phyloP scores from a whole-genome alignment of 2,113 vertebrate genomes.

The Otolemur garnettii region DNA sequence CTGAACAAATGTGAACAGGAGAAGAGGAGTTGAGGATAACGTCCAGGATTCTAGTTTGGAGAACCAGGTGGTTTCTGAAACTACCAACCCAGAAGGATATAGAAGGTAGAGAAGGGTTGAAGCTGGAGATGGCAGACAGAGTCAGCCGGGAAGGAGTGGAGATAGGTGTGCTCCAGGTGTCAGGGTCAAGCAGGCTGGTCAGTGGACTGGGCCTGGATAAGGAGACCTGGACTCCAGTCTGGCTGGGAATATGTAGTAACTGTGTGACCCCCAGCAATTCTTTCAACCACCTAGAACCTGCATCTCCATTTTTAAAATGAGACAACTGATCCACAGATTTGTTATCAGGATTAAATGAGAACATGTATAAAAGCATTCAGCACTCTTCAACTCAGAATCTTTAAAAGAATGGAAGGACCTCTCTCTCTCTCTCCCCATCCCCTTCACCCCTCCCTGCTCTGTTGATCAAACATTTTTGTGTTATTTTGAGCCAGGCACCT shows the following conservation, averaged over 20 bases:
- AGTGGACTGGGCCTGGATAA: neutral
- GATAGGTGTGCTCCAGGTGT: rapidly evolving
- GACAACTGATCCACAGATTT: neutral
- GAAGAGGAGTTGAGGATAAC: neutral
- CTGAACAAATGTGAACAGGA: neutral
- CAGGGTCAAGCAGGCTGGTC: neutral
- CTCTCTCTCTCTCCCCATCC: no score
- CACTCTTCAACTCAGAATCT: neutral
- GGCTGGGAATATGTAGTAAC: neutral
- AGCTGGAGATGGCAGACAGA: neutral
- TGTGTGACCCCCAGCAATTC: neutral
- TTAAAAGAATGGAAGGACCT: neutral
- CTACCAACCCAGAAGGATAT: neutral
- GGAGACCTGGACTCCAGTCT: neutral
- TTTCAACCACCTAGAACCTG: neutral
- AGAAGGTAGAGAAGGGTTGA: neutral
- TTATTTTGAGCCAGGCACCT: neutral
- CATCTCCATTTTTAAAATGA: slow-evolving; percentile 7
- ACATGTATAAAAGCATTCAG: neutral
- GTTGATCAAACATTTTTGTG: neutral
- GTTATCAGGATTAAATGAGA: neutral
- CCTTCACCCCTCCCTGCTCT: no score
- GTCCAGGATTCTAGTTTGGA: neutral
- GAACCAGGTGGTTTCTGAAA: neutral
- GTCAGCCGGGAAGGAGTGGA: rapidly evolving